Percentiles rank a stretch among this genome's conserved stretches.
Evolutionary conservation across 2,113 vertebrate genomes (phyloP).

Genomic region (Megaceryle maxima): DNA sequence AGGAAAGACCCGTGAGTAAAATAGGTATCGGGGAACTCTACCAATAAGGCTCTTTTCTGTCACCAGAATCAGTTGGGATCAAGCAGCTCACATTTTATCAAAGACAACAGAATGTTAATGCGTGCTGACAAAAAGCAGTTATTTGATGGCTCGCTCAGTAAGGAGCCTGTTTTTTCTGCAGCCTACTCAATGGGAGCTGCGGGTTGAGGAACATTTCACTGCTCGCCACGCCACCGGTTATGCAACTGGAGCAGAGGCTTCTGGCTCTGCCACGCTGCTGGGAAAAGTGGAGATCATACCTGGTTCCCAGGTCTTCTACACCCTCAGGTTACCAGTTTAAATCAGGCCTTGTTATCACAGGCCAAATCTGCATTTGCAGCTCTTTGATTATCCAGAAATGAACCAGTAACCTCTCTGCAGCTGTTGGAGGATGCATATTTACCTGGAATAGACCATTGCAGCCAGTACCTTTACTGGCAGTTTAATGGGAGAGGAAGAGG

Average conservation of each 20-base stretch:
- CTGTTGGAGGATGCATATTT: not conserved
- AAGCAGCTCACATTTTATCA: not conserved
- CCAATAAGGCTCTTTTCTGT: not conserved
- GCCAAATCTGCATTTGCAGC: not conserved
- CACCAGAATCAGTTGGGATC: not conserved
- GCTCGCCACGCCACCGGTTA: not conserved
- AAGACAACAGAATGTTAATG: not conserved
- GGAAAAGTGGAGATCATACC: not conserved
- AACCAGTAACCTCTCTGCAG: not conserved
- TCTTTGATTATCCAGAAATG: not conserved
- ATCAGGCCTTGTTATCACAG: not conserved
- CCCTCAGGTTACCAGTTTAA: not conserved
- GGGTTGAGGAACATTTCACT: not conserved
- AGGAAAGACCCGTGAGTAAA: not conserved
- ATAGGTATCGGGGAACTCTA: not conserved
- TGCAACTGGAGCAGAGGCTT: not conserved
- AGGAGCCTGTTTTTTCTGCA: not conserved
- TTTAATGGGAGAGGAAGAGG: not conserved
- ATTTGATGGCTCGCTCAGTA: not conserved
- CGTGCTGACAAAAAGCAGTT: not conserved
- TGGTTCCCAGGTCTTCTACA: not conserved
- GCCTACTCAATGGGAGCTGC: not conserved
- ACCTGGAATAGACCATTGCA: no score
- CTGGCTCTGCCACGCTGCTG: not conserved
- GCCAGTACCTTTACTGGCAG: not conserved